Evolutionary conservation across 2,888 invertebrate species (phyloP), one percentile per base, ranked within the genome.

Genomic region (Machimus rusticus): DNA sequence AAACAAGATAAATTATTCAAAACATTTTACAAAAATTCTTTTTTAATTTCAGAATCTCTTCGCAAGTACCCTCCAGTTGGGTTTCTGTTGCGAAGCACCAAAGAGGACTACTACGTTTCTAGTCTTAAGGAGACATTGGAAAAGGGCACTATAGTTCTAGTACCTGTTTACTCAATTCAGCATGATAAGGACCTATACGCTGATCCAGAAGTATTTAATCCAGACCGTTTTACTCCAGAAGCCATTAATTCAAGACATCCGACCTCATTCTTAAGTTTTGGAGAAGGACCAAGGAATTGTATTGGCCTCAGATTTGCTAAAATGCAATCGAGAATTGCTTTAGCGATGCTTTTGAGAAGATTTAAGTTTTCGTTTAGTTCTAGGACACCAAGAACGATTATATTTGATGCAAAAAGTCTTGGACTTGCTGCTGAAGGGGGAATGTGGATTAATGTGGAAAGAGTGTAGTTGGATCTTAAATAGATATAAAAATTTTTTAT

Each of bases 201-300:
- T 0, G 90, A 94, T 37, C 93, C 94, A 0, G 91, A 92, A 5
- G 90, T 90, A 55, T 94, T 93, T 89, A 92, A 93, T 89, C 94
- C 94, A 0, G 93, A 93, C 86, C 91, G 93, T 74, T 94, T 94
- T 88, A 43, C n/a, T 0, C 91, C 93, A 0, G 94, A 94, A 88
- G 94, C 94, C 37, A 94, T 94, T 78, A 92, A 93, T 0, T 93
- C 92, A 57, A 91, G 94, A 79, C 94, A 94, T 87, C 90, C 91
- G 0, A 89, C 91, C 0, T 89, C 90, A 19, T 92, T 90, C 90
- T 81, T 92, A 23, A 90, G 92, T 0, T 92, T 92, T 74, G 92
- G 92, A 2, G 91, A 92, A 39, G 92, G 92, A 0, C 92, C 92
- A 0, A 88, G 92, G 0, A 91, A 91, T 84, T 92, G 92, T 84